phyloP scores from a whole-genome alignment of 2,888 invertebrate genomes.

The Malthinus flaveolus region DNA sequence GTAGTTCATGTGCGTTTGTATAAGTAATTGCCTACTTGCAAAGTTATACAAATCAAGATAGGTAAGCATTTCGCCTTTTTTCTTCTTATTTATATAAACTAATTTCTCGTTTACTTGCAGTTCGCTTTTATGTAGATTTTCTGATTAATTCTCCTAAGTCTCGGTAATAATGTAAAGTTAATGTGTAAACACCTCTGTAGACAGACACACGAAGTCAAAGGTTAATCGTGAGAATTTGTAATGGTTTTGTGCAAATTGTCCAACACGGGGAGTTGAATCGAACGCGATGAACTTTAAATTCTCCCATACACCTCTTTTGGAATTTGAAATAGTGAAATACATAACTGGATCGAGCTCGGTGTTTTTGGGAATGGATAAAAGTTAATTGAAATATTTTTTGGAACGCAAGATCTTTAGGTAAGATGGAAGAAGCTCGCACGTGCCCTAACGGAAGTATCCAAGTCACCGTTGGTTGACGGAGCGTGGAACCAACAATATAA shows the following conservation, averaged over 20 bases:
- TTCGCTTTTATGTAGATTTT: slow-evolving; percentile 39
- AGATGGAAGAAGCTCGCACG: slow-evolving; percentile 45
- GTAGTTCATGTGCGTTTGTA: too few species aligned
- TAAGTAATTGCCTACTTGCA: too few species aligned
- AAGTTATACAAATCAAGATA: neutral
- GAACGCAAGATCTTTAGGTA: slow-evolving; percentile 33
- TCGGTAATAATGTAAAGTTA: slow-evolving; percentile 43
- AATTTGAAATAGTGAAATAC: too few species aligned
- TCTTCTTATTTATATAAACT: neutral
- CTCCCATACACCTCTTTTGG: too few species aligned
- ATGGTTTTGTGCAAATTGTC: slow-evolving; percentile 46
- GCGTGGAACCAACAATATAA: slow-evolving; percentile 48
- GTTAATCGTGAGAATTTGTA: slow-evolving; percentile 48
- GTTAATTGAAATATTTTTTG: too few species aligned
- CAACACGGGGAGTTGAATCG: slow-evolving; percentile 40
- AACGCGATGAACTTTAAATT: slow-evolving; percentile 5
- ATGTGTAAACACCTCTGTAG: slow-evolving; percentile 48
- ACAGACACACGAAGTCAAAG: slow-evolving; percentile 44
- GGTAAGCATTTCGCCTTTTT: neutral
- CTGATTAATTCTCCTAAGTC: slow-evolving; percentile 41
- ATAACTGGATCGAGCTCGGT: too few species aligned
- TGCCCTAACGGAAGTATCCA: slow-evolving; percentile 51
- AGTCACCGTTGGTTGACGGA: slow-evolving; percentile 51
- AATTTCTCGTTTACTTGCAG: slow-evolving; percentile 10
- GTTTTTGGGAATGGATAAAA: too few species aligned